Percentiles rank a stretch among this genome's conserved stretches.
Evolutionary conservation across 1,140 invertebrate species (phyloP).

Genomic region (Psilanteris sp.): DNA sequence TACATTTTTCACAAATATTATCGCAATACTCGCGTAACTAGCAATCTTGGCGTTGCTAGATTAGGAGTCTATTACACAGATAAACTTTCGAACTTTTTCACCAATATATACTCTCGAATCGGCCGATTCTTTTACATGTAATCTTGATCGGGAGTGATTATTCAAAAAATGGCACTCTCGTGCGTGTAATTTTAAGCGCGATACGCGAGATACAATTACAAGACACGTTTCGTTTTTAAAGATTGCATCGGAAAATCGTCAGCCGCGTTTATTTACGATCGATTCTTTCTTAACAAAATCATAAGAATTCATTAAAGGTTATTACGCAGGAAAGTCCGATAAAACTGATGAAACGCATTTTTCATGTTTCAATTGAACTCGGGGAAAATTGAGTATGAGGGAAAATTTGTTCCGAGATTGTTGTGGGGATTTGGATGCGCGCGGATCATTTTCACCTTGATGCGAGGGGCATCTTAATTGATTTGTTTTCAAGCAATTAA

Average conservation of each 20-base stretch:
- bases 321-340: conserved; percentile 22
- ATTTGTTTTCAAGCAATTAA: too few species aligned
- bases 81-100: conserved; percentile 58
- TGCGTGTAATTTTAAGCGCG: conserved; percentile 27
- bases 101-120: conserved; percentile 5
- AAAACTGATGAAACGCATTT: conserved; percentile 7
- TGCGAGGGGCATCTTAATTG: too few species aligned
- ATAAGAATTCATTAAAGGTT: conserved; percentile 22
- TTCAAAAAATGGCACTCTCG: conserved; percentile 25
- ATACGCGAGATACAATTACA: conserved; percentile 23
- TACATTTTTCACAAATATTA: conserved; percentile 65
- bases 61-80: conserved; percentile 39
- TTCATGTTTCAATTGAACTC: too few species aligned
- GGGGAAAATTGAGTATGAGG: too few species aligned
- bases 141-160: conserved; percentile 36
- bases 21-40: conserved; percentile 61
- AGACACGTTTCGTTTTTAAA: conserved; percentile 9
- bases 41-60: conserved; percentile 42
- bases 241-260: conserved; percentile 20
- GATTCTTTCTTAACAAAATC: conserved; percentile 7
- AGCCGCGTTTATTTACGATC: conserved; percentile 1
- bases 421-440: too few species aligned
- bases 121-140: conserved; percentile 25
- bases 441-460: too few species aligned
- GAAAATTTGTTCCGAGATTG: too few species aligned